Evolutionary conservation across 1,140 invertebrate species (phyloP).

Genomic region (Drosophila elegans): DNA sequence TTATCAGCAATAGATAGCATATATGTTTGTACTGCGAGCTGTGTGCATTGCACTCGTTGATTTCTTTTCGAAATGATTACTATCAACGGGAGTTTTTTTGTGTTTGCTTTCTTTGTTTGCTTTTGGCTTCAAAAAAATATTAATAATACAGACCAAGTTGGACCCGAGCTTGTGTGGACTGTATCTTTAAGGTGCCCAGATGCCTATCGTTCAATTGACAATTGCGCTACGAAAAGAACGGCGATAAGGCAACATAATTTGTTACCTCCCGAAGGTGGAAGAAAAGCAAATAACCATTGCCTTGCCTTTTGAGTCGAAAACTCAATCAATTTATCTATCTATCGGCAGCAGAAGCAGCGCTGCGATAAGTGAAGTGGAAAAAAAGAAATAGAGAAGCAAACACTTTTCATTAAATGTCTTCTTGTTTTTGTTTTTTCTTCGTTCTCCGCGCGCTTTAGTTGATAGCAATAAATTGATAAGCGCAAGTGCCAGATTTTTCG

Average conservation of each 20-base stretch:
- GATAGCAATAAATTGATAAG: slow-evolving; percentile 82
- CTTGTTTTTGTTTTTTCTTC: slow-evolving; percentile 24
- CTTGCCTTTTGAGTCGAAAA: slow-evolving; percentile 34
- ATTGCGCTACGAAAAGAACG: slow-evolving; percentile 68
- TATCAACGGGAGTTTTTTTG: slow-evolving; percentile 40
- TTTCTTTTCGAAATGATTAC: slow-evolving; percentile 45
- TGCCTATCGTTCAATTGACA: slow-evolving; percentile 76
- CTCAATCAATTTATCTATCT: slow-evolving; percentile 78
- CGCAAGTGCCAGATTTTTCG: slow-evolving; percentile 68
- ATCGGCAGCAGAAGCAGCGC: slow-evolving; percentile 45
- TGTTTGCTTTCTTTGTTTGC: slow-evolving; percentile 51
- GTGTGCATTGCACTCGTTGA: slow-evolving; percentile 60
- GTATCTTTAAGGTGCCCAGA: slow-evolving; percentile 51
- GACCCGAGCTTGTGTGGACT: slow-evolving; percentile 8
- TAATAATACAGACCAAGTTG: slow-evolving; percentile 43
- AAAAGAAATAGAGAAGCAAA: slow-evolving; percentile 39
- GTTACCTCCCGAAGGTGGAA: slow-evolving; percentile 45
- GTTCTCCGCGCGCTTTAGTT: slow-evolving; percentile 32
- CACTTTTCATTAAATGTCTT: slow-evolving; percentile 79
- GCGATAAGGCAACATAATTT: slow-evolving; percentile 74
- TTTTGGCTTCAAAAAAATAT: slow-evolving; percentile 52
- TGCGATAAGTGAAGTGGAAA: slow-evolving; percentile 60
- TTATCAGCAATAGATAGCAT: slow-evolving; percentile 54
- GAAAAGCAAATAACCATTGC: slow-evolving; percentile 33
- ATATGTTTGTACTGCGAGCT: slow-evolving; percentile 7